Percentiles rank a stretch among this genome's conserved stretches.
Evolutionary conservation across 2,113 vertebrate species (phyloP).

Genomic region (Microtus pennsylvanicus): DNA sequence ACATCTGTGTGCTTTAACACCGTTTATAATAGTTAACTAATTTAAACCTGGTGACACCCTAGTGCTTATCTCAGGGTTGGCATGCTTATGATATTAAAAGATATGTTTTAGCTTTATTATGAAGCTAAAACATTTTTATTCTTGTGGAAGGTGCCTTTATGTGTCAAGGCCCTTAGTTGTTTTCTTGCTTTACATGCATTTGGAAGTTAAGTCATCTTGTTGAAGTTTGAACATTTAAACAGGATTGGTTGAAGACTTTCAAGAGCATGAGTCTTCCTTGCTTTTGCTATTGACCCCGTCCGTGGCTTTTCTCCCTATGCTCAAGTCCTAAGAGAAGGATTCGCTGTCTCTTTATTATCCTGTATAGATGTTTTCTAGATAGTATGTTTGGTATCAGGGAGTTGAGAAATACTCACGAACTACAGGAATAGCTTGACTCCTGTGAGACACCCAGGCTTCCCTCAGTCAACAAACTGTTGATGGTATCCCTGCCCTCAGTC

Average conservation of each 20-base stretch:
- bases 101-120: not conserved
- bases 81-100: not conserved
- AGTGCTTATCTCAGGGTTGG: not conserved
- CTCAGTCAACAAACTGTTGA: not conserved
- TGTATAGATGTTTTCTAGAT: not conserved
- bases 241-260: not conserved
- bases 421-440: not conserved
- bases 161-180: not conserved
- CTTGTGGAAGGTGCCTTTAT: not conserved
- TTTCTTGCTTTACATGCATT: not conserved
- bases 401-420: not conserved
- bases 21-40: not conserved
- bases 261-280: not conserved
- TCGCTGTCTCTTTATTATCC: not conserved
- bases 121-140: not conserved
- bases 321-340: not conserved
- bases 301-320: not conserved
- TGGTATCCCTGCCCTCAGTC: not conserved
- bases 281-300: not conserved
- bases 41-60: not conserved
- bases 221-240: not conserved
- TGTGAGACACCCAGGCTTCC: not conserved
- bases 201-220: not conserved
- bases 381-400: not conserved
- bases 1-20: not conserved